Conservation (phyloP, 2,113 vertebrate species). For the Lanius ludovicianus region DNA sequence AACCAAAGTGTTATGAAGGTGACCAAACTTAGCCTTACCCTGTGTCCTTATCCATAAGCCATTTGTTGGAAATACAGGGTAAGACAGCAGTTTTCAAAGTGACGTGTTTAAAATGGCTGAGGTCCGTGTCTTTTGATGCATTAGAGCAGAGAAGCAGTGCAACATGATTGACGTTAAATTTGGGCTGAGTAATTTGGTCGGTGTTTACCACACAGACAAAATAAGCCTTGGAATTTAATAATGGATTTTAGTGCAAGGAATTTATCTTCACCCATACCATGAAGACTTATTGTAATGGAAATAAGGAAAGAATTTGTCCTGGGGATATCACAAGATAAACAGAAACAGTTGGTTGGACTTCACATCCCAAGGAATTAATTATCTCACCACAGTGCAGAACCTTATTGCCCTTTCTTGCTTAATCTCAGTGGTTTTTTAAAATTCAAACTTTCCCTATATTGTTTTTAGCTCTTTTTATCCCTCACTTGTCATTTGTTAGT, state of each 20-base stretch:
- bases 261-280: neutral
- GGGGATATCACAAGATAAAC: no score
- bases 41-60: neutral
- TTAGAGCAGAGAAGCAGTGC: neutral
- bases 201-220: neutral
- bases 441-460: no score
- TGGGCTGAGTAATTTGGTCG: neutral
- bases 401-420: no score
- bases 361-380: no score
- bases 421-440: no score
- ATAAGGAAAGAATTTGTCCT: neutral
- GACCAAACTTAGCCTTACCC: neutral
- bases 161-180: neutral
- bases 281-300: neutral
- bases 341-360: no score
- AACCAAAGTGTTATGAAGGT: neutral
- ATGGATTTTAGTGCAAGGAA: neutral
- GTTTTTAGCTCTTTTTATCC: no score
- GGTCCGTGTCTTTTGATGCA: neutral
- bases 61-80: neutral
- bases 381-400: no score
- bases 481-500: neutral
- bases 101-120: neutral
- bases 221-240: neutral
- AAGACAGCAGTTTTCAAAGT: neutral